Evolutionary conservation across 2,797 vertebrate genomes (phyloP), one percentile per base, ranked within the genome.

Genomic region (Peromyscus nudipes): DNA sequence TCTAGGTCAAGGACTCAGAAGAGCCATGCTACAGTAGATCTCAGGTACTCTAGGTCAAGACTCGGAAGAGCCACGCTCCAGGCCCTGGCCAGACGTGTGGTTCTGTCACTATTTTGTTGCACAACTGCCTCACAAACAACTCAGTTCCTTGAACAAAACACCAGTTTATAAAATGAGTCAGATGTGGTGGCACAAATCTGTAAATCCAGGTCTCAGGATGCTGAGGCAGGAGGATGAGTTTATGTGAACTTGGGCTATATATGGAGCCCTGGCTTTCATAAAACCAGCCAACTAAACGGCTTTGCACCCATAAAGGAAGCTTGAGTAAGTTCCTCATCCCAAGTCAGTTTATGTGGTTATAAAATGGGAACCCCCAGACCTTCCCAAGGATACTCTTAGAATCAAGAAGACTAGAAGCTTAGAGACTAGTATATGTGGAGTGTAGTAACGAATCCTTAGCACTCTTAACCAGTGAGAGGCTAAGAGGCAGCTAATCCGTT

Each of bases 1-100:
- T 19, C 7, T 13, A 17, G 21, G 11, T 6, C 52, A 25, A 23
- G 0, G 0, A 23, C 1, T 2, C 1, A 16, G 13, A 4, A 27
- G 6, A 49, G 62, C 64, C 6, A 19, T 19, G 21, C 23, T 29
- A 40, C 40, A 40, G 40, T 40, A 40, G 40, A 40, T 40, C 40
- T 4, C 40, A 40, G 40, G 2, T 13, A 29, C 31, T 17, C 7
- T 12, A 17, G 21, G 10, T 5, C 52, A 23, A 23, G 0, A 23
- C 1, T 2, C 2, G 19, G 13, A 4, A 27, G 6, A 49, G 60
- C 71, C 6, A 19, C 14, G 21, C 23, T 31, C 37, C 31, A 40
- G 31, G 37, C 23, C 52, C 43, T 12, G 1, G 19, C 52, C 29
- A 11, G 57, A 17, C 34, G 37, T 1, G 0, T 0, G 13, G 7